Base-by-base conservation (phyloP, 2,888 invertebrate genomes). In the Digitonthophagus gazella region DNA sequence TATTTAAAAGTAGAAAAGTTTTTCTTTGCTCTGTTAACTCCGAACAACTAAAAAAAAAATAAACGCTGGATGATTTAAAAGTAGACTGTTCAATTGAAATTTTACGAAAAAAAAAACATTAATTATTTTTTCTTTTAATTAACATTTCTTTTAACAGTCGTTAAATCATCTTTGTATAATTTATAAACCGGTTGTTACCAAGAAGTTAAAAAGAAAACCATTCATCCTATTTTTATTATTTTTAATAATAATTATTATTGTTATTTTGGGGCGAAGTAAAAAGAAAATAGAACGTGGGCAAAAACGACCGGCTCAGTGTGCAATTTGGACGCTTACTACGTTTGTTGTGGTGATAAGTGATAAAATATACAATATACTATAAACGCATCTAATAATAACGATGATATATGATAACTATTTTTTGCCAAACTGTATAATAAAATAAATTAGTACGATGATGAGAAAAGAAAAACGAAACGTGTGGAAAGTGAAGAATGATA, bases 391-490 rank as follows among this genome's bases (percentile, higher is more conserved):
- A 44, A 8, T 44, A 44, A 44, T 44, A 44, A 44, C 28, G 28
- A 44, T 44, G 28, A n/a, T n/a, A n/a, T n/a, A 71, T 74, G 72
- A 61, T 72, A 71, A 72, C 72, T 72, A 70, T 71, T 61, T n/a
- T n/a, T 74, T 72, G 74, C 73, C 73, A 73, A 74, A 73, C 61
- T 74, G 72, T 74, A 73, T 74, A 74, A 70, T 72, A 61, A 61
- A 61, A 61, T 61, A 61, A 61, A 57, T 15, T 18, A 61, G 15
- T 61, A 61, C 61, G 18, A 61, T 44, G 28, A 44, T 8, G 28
- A 44, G 28, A 44, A 44, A 44, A 44, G 6, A n/a, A n/a, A n/a
- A n/a, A n/a, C n/a, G n/a, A n/a, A 44, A 8, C 28, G 28, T 11
- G 28, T 44, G 28, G 28, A 44, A 44, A 6, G 6, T 22, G 22